Base-by-base conservation (phyloP, 2,797 vertebrate species). In the Pangasius djambal region DNA sequence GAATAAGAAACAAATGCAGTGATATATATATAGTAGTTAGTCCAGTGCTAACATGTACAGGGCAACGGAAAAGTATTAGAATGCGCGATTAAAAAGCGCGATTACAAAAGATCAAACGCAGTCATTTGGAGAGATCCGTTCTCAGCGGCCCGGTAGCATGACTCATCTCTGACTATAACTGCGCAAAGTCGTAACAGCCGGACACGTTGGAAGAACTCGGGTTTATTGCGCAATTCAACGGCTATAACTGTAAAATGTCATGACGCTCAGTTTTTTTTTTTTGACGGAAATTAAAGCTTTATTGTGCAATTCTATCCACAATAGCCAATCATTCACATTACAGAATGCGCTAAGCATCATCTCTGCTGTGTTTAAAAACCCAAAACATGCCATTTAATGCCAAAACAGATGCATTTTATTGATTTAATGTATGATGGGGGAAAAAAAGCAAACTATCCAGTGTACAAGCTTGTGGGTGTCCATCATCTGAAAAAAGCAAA, bases 1-100 rank as follows among this genome's bases (percentile, higher is more conserved):
- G 78, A 72, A 52, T 69, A 85, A 85, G 34, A 55, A 15, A 61
- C n/a, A 74, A 87, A 89, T 18, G n/a, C 72, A 52, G 22, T n/a
- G 59, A 77, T 52, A 10, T 55, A 78, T 85, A 22, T 85, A 22
- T 61, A 44, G 50, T 31, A 57, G 61, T 78, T 88, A 79, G 31
- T 55, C 31, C 34, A 10, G 20, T 18, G 37, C 44, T 84, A 22
- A 20, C 37, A 15, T 40, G 57, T 77, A 48, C 50, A 48, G 65
- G 34, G 34, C 22, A 20, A 34, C 15, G 5, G 61, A 9, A 61
- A 63, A 69, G 48, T 79, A 44, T 77, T 67, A 16, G 10, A 50
- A 37, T 2, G n/a, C 22, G n/a, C 5, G 6, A 22, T 59, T 57
- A 57, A 78, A 83, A 72, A 77, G 67, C 40, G 31, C 61, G 40